Evolutionary conservation across 2,113 vertebrate species (phyloP).

Genomic region (Castor canadensis): DNA sequence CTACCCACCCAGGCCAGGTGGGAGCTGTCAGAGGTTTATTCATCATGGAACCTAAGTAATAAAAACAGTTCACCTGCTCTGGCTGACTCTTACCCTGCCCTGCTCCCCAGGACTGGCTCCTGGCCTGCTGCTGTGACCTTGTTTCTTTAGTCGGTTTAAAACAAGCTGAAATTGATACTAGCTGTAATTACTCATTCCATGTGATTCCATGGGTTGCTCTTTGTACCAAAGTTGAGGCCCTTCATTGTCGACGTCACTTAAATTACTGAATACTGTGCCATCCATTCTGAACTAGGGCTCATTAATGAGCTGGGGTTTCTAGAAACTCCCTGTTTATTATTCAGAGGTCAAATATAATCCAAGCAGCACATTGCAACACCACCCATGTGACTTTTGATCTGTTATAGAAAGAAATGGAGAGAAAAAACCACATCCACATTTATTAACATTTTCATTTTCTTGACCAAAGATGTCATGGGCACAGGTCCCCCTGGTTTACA

Average conservation of each 20-base stretch:
- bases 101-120: constrained; percentile 78
- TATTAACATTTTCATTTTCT: neutral
- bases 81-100: neutral
- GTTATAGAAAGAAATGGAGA: constrained; percentile 56
- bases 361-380: constrained; percentile 77
- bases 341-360: constrained; percentile 82
- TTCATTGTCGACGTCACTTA: constrained; percentile 84
- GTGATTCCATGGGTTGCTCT: constrained; percentile 83
- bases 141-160: constrained; percentile 84
- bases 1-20: neutral
- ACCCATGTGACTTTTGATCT: constrained; percentile 81
- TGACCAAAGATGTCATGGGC: neutral
- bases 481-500: neutral
- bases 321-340: constrained; percentile 86
- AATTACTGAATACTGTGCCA: constrained; percentile 84
- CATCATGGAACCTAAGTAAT: constrained; percentile 64
- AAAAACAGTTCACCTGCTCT: constrained; percentile 78
- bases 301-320: constrained; percentile 84
- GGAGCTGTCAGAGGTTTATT: constrained; percentile 78
- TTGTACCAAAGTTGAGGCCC: constrained; percentile 84
- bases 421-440: neutral
- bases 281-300: constrained; percentile 87
- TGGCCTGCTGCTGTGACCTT: constrained; percentile 81
- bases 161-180: constrained; percentile 85
- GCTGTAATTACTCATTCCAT: constrained; percentile 85